These are phyloP conservation scores for Pandemis corylana DNA, from an alignment of 2,888 invertebrate species.

Conservation along the genomic window DNA sequence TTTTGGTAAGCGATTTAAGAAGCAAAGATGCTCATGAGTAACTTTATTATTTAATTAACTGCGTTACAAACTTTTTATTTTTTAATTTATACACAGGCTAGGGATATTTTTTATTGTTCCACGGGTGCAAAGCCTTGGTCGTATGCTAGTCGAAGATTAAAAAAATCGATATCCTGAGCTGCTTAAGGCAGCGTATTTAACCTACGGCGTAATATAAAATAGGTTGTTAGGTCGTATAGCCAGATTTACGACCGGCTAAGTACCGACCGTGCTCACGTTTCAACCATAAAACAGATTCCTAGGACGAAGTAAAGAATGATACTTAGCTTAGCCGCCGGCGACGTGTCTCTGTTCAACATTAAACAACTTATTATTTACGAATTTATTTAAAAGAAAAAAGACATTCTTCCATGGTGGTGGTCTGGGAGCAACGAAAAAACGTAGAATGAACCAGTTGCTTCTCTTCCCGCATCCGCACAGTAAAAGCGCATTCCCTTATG, in stretches of 20 bases:
- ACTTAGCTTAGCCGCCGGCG: slow-evolving; percentile 23
- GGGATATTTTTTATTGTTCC: too few relatives aligned
- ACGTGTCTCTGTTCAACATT: slow-evolving; percentile 9
- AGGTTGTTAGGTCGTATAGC: slow-evolving; percentile 41
- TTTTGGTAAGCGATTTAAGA: too few relatives aligned
- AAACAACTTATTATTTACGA: not conserved
- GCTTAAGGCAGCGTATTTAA: slow-evolving; percentile 35
- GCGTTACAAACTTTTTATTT: too few relatives aligned
- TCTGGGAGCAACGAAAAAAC: too few relatives aligned
- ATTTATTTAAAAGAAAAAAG: not conserved
- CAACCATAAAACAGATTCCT: slow-evolving; percentile 69
- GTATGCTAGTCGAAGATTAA: not conserved
- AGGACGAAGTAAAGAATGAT: slow-evolving; percentile 7
- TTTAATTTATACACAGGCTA: too few relatives aligned
- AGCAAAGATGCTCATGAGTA: too few relatives aligned
- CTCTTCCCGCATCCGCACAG: too few relatives aligned
- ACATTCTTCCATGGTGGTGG: not conserved
- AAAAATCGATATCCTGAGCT: slow-evolving; percentile 16
- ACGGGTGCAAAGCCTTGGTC: too few relatives aligned
- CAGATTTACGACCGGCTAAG: slow-evolving; percentile 47
- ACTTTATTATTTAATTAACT: too few relatives aligned
- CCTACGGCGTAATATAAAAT: slow-evolving; percentile 36
- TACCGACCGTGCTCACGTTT: slow-evolving; percentile 67
- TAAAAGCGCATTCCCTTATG: too few relatives aligned
- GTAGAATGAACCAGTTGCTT: too few relatives aligned